Evolutionary conservation across 2,113 vertebrate species (phyloP), one percentile per base, ranked within the genome.

Genomic region (Chaetops frenatus): DNA sequence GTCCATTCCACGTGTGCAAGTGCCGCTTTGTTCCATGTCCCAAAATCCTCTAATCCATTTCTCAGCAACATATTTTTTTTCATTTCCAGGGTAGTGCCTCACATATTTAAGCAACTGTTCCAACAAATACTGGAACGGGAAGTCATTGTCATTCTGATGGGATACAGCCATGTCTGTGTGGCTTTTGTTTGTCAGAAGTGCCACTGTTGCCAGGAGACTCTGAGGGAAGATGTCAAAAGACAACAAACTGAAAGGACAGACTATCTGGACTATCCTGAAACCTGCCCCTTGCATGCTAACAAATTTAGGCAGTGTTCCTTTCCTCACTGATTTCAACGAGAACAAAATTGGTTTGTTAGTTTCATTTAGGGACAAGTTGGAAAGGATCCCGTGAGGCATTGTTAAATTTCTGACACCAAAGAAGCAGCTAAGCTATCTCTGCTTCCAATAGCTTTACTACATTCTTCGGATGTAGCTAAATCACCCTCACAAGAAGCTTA

Each of bases 191-290:
- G 81, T 91, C 58, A 96, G 82, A 96, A 96, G 79, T 86, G 45
- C 54, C 86, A 61, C 86, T 96, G 97, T 97, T 97, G 96, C 96
- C 97, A 92, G 91, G 97, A 95, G 92, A 97, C 96, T 94, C 90
- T 82, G 91, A 96, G 78, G 83, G 85, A 97, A 96, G 94, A 96
- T 97, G 96, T 97, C 97, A 96, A 92, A 97, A 97, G 83, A 84
- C 87, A 87, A 94, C 90, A 96, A 95, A 77, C 61, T 92, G 77
- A 97, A 97, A 97, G 93, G 91, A 97, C 88, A 96, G 92, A 88
- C 77, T 94, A 94, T 81, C 92, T 74, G 65, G 94, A 95, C 56
- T 87, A 94, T 70, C 71, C 73, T 38, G 12, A 70, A 95, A 86
- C 51, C 62, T 51, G 36, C 7, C 61, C 18, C 79, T 85, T 95